These are phyloP conservation scores for Crocodylus rhombifer DNA, from an alignment of 2,797 vertebrate species.

Conservation along the genomic window DNA sequence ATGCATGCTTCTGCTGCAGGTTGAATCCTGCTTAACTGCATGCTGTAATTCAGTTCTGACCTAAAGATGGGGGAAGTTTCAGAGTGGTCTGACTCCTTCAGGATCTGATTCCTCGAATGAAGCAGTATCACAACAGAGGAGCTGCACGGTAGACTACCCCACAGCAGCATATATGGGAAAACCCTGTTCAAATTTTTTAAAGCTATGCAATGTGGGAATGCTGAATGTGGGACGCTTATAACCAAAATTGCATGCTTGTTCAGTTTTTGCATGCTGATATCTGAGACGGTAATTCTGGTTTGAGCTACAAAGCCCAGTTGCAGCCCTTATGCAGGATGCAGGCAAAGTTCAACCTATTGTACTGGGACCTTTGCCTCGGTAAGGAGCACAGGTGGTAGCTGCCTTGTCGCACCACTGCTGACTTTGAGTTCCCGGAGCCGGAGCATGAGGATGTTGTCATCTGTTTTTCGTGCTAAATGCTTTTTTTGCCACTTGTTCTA, in stretches of 20 bases:
- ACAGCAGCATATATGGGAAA: conserved; percentile 61
- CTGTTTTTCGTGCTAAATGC: neutral
- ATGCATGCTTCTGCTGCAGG: neutral
- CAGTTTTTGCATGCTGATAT: neutral
- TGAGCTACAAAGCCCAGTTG: neutral
- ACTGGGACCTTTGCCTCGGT: neutral
- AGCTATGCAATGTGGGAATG: conserved; percentile 41
- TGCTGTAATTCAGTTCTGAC: neutral
- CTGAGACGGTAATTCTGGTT: accelerated
- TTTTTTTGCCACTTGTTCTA: neutral
- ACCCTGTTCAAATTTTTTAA: conserved; percentile 47
- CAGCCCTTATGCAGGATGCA: neutral
- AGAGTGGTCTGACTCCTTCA: neutral
- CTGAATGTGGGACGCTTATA: conserved; percentile 60
- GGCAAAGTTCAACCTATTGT: neutral
- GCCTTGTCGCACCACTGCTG: neutral
- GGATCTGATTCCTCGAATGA: accelerated
- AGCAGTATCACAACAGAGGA: accelerated
- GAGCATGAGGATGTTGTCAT: neutral
- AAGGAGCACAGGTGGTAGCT: neutral
- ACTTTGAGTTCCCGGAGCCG: neutral
- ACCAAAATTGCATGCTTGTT: conserved; percentile 39
- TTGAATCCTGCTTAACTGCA: neutral
- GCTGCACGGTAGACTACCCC: accelerated
- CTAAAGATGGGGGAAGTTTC: accelerated